A percentile compares a stretch with the other conserved stretches of the same genome.
phyloP scores from a whole-genome alignment of 2,113 vertebrate species.

The Sardina pilchardus region DNA sequence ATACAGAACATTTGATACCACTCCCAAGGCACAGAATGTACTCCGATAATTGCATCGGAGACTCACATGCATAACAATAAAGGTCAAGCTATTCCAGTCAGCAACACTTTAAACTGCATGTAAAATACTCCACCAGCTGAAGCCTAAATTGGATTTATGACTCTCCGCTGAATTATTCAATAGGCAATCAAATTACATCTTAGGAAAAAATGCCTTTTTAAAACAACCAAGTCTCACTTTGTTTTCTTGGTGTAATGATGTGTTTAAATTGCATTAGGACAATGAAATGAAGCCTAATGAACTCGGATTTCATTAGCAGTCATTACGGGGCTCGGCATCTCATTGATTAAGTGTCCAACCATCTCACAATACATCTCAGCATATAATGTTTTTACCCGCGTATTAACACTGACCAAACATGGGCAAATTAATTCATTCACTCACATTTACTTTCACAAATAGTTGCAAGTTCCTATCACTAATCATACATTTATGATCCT shows the following conservation, averaged over 20 bases:
- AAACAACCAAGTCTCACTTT: slow-evolving; percentile 11
- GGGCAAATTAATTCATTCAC: too few relatives aligned
- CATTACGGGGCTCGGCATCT: not conserved
- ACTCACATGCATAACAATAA: slow-evolving; percentile 39
- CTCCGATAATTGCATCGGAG: not conserved
- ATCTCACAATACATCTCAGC: not conserved
- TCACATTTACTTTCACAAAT: not conserved
- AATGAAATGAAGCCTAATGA: not conserved
- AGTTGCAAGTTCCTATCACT: not conserved
- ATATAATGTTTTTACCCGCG: too few relatives aligned
- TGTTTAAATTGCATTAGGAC: not conserved
- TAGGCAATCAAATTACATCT: slow-evolving; percentile 17
- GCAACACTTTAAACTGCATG: slow-evolving; percentile 12
- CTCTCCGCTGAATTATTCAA: slow-evolving; percentile 26
- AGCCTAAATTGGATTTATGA: slow-evolving; percentile 18
- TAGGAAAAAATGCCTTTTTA: not conserved
- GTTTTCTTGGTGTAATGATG: slow-evolving; percentile 2
- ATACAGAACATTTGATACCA: not conserved
- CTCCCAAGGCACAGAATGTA: not conserved
- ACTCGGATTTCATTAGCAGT: not conserved
- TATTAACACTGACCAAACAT: too few relatives aligned
- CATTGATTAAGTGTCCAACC: not conserved
- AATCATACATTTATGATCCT: not conserved
- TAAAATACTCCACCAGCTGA: slow-evolving; percentile 1
- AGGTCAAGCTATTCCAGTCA: slow-evolving; percentile 22